Evolutionary conservation across 2,888 invertebrate genomes (phyloP), one percentile per base, ranked within the genome.

Genomic region (Hoplodrina ambigua): DNA sequence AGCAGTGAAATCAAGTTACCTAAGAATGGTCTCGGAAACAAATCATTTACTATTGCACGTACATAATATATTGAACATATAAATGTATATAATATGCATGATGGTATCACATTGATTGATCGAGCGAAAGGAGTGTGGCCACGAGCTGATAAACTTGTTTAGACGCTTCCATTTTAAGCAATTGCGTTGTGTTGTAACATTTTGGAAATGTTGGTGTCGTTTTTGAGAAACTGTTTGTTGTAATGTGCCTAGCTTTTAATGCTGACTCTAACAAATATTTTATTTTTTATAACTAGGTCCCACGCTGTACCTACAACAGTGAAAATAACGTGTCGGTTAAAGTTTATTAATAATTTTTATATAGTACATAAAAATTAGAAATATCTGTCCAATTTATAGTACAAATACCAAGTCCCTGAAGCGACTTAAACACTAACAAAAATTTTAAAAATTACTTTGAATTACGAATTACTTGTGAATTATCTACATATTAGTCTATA

Each of bases 41-140:
- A 77, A 64, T 30, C 56, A 15, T 52, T 63, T 44, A 46, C 25
- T 62, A 30, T 65, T 62, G 30, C 54, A 69, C 11, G 52, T 44
- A 69, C 52, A 72, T 61, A 61, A 78, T 69, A 25, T 60, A 69
- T 57, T 75, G 61, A 25, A 19, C 63, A 77, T 67, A 66, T 60
- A 57, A 61, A 72, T 44, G 37, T 65, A 17, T 52, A 33, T 64
- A 63, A 20, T 60, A 69, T 56, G 25, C 62, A 13, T 19, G 63
- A 71, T 77, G 52, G 20, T 60, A 81, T 77, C 69, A 25, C 19
- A n/a, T 33, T 78, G 78, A 78, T 72, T 64, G 72, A 78, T 81
- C 54, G 58, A 67, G 72, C 82, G 81, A 81, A 81, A 71, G 59
- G 62, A 58, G 20, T 37, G 44, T 46, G 52, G 20, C 5, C 50